Conservation (phyloP, 2,113 vertebrate species). For the Abramis brama region DNA sequence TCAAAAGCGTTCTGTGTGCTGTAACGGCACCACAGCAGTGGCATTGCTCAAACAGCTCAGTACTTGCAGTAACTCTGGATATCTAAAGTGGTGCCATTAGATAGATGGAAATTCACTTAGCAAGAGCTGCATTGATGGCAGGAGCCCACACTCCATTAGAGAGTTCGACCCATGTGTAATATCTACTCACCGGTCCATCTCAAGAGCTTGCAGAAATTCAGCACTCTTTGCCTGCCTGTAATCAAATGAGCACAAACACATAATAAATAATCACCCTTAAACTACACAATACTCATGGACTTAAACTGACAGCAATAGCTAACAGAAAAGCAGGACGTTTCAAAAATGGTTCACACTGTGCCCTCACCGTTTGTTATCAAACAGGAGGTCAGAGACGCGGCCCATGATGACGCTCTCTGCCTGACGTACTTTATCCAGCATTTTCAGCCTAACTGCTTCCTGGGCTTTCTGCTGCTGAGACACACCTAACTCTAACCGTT, state of each 20-base stretch:
- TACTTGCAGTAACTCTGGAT: not conserved
- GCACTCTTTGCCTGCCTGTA: conserved; percentile 88
- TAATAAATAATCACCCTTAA: not conserved
- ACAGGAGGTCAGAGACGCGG: conserved; percentile 84
- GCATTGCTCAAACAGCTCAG: not conserved
- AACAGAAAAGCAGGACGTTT: not conserved
- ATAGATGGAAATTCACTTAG: conserved; percentile 20
- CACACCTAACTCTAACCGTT: conserved; percentile 83
- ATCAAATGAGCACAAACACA: conserved; percentile 4
- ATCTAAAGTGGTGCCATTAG: conserved; percentile 34
- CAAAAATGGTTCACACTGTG: not conserved
- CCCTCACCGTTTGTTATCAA: conserved; percentile 84
- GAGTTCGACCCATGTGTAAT: conserved; percentile 6
- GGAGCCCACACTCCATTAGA: conserved; percentile 27
- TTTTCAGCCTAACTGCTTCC: conserved; percentile 81
- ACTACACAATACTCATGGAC: not conserved
- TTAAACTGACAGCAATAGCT: not conserved
- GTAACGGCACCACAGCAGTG: not conserved
- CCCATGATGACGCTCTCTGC: conserved; percentile 77
- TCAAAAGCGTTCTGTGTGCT: not conserved
- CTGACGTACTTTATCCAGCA: conserved; percentile 82
- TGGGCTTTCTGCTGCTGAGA: conserved; percentile 80
- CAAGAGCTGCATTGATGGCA: conserved; percentile 1
- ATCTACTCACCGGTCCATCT: conserved; percentile 88
- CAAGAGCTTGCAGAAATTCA: conserved; percentile 87